Base-by-base conservation (phyloP, 1,140 invertebrate species). In the Drusus annulatus region DNA sequence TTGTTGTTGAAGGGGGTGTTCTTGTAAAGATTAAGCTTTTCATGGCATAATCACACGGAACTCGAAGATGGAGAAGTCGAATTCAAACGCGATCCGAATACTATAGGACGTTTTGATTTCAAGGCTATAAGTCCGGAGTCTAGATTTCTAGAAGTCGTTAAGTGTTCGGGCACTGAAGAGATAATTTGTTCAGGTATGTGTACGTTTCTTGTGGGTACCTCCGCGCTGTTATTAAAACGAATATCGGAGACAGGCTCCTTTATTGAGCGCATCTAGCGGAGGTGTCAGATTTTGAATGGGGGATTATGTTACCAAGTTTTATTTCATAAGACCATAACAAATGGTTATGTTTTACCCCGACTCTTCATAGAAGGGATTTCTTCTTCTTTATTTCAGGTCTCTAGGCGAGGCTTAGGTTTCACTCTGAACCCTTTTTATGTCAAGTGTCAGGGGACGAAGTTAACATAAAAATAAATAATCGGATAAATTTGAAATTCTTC, bases 271-370 rank as follows among this genome's bases (percentile, higher is more conserved):
- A 58, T 75, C 54, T 25, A 56, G 51, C 54, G 52, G 25, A 75
- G 54, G 71, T 75, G 71, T 75, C 71, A 58, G 71, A 56, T 63
- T 76, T 65, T 58, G 73, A 58, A 76, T 56, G 28, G 19, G 45
- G 58, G 56, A 65, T 76, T 76, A 76, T 51, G 75, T 62, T 63
- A 65, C 60, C 75, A 62, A 65, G 60, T 76, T 76, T 76, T 76
- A 76, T 76, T 58, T 62, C 74, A 62, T 76, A 76, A 76, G 60
- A 65, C 75, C 54, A 51, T 76, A 76, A 76, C 75, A 76, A 76
- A 76, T 76, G 75, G 75, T 76, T 76, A 76, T 76, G 58, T 36
- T 75, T 75, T 31, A 58, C 31, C 54, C 71, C 71, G 36, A 23
- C n/a, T 50, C 17, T n/a, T 17, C 17, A 69, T 19, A 16, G 68